Evolutionary conservation across 2,113 vertebrate species (phyloP), one percentile per base, ranked within the genome.

Genomic region (Gavia stellata): DNA sequence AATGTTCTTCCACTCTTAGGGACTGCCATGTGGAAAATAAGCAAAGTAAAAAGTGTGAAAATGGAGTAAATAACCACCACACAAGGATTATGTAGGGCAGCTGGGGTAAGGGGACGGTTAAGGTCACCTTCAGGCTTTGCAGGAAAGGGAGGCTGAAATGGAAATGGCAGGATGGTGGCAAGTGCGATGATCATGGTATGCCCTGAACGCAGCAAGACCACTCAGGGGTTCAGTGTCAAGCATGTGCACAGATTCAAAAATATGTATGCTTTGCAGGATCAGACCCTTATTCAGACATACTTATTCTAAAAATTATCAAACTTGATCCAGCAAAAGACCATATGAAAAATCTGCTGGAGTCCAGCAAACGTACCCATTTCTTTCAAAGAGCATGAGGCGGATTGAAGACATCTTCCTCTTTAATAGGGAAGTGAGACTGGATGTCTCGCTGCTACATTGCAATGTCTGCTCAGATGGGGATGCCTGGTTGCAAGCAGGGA

Each of bases 1-100:
- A 96, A 85, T 53, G 4, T 85, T 87, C 73, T 87, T 89, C 84
- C 26, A 45, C 45, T 77, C 44, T 63, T 53, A 40, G 73, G 71
- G 33, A 77, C 45, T 7, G 4, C 33, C 77, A 47, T 55, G 74
- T 74, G 62, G 91, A 94, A 95, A 95, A 95, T 85, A 89, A 93
- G 73, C 73, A 68, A 70, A 85, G 33, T 38, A 89, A 58, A 87
- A 85, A 79, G 62, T 38, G 7, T 86, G 86, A 89, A 94, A 95
- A 62, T 58, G 28, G 50, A 92, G 70, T 77, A 91, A 95, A 89
- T 73, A 19, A 74, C 31, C 49, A 52, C 44, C 73, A 77, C 40
- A 38, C 20, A 36, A 68, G 45, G 53, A 68, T 58, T 91, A 53
- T 4, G 1, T 7, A 11, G 63, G 45, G 66, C 65, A 85, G 53